These are phyloP conservation scores for Rhyacophila brunnea DNA, from an alignment of 1,140 invertebrate species.

Conservation along the genomic window DNA sequence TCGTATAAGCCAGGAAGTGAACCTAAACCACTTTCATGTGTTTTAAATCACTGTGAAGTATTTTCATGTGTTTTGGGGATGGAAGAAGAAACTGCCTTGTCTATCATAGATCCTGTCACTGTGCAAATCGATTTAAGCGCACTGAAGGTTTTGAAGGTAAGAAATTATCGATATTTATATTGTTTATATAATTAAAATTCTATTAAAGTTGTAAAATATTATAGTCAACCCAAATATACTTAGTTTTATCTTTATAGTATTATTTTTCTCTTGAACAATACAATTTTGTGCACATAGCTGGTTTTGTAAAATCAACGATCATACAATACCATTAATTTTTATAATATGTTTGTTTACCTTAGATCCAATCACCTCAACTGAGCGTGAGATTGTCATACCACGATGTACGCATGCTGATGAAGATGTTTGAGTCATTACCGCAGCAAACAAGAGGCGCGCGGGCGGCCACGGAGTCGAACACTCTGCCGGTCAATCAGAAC, in stretches of 20 bases:
- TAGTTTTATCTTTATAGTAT: too few relatives aligned
- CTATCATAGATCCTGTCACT: conserved; percentile 93
- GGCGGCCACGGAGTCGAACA: conserved; percentile 39
- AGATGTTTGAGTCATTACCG: conserved; percentile 84
- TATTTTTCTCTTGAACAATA: too few relatives aligned
- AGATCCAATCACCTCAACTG: conserved; percentile 68
- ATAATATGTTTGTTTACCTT: conserved; percentile 12
- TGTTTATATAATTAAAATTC: too few relatives aligned
- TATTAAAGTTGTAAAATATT: too few relatives aligned
- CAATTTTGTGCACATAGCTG: too few relatives aligned
- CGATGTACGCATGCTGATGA: conserved; percentile 87
- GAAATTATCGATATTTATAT: conserved; percentile 15
- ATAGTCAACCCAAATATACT: too few relatives aligned
- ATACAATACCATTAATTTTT: background rate
- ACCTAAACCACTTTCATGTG: conserved; percentile 80
- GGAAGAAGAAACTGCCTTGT: conserved; percentile 91
- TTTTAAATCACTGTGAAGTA: conserved; percentile 86
- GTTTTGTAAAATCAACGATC: too few relatives aligned
- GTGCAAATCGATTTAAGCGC: conserved; percentile 65
- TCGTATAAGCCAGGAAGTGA: conserved; percentile 72
- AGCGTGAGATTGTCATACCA: conserved; percentile 89
- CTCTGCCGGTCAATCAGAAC: conserved; percentile 28
- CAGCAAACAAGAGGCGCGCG: conserved; percentile 68
- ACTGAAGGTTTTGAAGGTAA: conserved; percentile 46
- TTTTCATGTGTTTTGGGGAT: conserved; percentile 90